Base-by-base conservation (phyloP, 2,888 invertebrate species). In the Congeria kusceri region DNA sequence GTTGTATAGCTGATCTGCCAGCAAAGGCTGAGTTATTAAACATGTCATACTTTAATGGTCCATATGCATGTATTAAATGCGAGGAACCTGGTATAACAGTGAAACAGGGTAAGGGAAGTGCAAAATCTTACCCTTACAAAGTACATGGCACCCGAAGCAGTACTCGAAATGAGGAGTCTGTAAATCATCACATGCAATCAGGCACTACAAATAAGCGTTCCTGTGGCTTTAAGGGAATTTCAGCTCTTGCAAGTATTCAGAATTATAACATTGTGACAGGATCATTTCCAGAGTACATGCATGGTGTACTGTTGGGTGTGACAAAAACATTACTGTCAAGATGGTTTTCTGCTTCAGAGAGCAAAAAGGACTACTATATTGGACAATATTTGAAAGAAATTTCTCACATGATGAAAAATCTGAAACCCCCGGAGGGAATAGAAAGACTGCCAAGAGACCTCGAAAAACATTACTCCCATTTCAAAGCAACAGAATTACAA, bases 21-120 rank as follows among this genome's bases (percentile, higher is more conserved):
- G n/a, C n/a, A n/a, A n/a, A n/a, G n/a, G n/a, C n/a, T n/a, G n/a
- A n/a, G n/a, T n/a, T n/a, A n/a, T n/a, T n/a, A n/a, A n/a, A n/a
- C n/a, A n/a, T n/a, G n/a, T n/a, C n/a, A n/a, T n/a, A n/a, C n/a
- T n/a, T n/a, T n/a, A n/a, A n/a, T n/a, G n/a, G n/a, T n/a, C n/a
- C n/a, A n/a, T n/a, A n/a, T n/a, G n/a, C n/a, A n/a, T n/a, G n/a
- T n/a, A n/a, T n/a, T n/a, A n/a, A n/a, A n/a, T n/a, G n/a, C n/a
- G n/a, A 84, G 46, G 79, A 81, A 20, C 64, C 73, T 20, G 81
- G 81, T 7, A 46, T 46, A 20, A 49, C 39, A 13, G 77, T 77
- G 0, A 59, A 73, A n/a, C 64, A 77, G 69, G 74, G 68, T 47
- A 74, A 71, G 59, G 77, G 70, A 49, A 15, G 25, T 46, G 67